Evolutionary conservation across 2,113 vertebrate genomes (phyloP), one percentile per base, ranked within the genome.

Genomic region (Edolisoma coerulescens): DNA sequence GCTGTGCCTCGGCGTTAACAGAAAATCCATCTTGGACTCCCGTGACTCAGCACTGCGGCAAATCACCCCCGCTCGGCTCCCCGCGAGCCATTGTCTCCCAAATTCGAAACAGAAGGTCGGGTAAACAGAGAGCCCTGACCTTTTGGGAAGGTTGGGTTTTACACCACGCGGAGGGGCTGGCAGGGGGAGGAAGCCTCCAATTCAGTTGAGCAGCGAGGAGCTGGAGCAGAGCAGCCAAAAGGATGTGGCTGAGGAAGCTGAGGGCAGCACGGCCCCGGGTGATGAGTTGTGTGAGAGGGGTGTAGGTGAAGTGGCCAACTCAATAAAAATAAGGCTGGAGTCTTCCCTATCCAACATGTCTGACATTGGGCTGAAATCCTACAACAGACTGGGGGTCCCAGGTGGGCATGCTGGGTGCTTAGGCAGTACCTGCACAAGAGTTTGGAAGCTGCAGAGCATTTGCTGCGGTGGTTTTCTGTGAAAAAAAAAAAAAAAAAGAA

Each of bases 141-240:
- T 96, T 97, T 97, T 28, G 85, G 83, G 92, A 94, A 96, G 92
- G 85, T 93, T 94, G 96, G 90, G 79, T 23, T 96, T 95, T 86
- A 10, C 76, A 92, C 94, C 95, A 96, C 3, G 47, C 9, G 0
- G 90, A 95, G 95, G 92, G 92, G 68, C 63, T 95, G 92, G 83
- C 54, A 7, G 90, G 61, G 87, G 83, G 82, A 93, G 92, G 90
- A 96, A 93, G 95, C 85, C 90, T 96, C 95, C 93, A 94, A 95
- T 94, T 86, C 79, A 86, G 60, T 3, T 67, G 85, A 80, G 64
- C 93, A 91, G 83, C 3, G 3, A 96, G 81, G 64, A 93, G 85
- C 95, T 90, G 79, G 91, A 89, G 50, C 13, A 11, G 37, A 93
- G 69, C 73, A 71, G 93, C 96, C 86, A 93, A 93, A 75, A 90